Conservation (phyloP, 2,797 vertebrate genomes). For the Muscicapa striata region DNA sequence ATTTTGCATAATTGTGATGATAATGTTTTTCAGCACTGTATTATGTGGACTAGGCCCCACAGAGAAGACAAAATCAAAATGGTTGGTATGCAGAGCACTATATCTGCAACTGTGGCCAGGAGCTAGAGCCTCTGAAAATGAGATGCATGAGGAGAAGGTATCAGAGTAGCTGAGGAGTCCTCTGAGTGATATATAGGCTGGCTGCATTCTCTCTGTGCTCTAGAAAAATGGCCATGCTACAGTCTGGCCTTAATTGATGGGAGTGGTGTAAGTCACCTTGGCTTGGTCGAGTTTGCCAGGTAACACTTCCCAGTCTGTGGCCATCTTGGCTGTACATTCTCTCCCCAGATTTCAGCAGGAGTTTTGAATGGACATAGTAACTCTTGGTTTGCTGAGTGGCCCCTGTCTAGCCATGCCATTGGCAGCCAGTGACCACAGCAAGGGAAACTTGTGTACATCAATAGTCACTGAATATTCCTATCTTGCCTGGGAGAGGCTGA, state of each 20-base stretch:
- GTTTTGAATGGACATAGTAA: neutral
- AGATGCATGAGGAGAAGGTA: neutral
- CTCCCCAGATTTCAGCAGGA: neutral
- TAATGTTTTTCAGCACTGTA: neutral
- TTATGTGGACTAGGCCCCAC: neutral
- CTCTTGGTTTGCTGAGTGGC: neutral
- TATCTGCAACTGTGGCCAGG: neutral
- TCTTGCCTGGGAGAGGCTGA: neutral
- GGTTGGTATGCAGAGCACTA: neutral
- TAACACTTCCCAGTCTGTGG: neutral
- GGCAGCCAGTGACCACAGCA: rapidly evolving
- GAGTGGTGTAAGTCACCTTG: neutral
- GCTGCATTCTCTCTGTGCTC: neutral
- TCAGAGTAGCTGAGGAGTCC: neutral
- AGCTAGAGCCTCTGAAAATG: neutral
- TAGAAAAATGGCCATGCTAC: neutral
- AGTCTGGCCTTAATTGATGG: neutral
- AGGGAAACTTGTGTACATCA: neutral
- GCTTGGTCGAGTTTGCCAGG: neutral
- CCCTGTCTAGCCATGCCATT: neutral
- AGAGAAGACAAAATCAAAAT: neutral
- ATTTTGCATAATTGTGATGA: neutral
- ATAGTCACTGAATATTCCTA: neutral
- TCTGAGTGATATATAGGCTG: neutral
- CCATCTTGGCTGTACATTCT: neutral